These are phyloP conservation scores for Potorous gilbertii DNA, from an alignment of 2,797 vertebrate species.

Conservation along the genomic window DNA sequence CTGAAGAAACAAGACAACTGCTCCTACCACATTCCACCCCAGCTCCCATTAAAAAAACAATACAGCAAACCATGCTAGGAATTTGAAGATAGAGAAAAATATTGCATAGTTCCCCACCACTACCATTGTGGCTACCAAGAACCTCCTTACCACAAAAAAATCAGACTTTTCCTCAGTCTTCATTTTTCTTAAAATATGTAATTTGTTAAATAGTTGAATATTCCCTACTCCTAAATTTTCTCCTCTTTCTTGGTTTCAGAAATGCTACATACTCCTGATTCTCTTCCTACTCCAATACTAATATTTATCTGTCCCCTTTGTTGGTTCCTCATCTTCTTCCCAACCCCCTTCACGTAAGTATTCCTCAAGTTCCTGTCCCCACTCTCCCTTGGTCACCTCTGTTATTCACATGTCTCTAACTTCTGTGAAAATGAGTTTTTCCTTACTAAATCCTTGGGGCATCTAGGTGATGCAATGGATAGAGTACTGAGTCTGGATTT, in stretches of 20 bases:
- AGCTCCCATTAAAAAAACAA: background rate
- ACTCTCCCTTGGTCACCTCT: background rate
- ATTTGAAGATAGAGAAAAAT: background rate
- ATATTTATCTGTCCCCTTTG: background rate
- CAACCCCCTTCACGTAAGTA: background rate
- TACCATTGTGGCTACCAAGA: background rate
- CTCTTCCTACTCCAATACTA: background rate
- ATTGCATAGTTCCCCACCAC: background rate
- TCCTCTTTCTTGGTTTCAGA: background rate
- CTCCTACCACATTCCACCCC: background rate
- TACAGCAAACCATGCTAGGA: background rate
- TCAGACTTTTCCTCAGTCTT: background rate
- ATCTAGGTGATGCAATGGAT: background rate
- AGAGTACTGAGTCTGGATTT: background rate
- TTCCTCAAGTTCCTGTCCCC: background rate
- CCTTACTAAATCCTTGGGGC: background rate
- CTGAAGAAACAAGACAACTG: background rate
- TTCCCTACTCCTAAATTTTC: background rate
- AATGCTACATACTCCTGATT: background rate
- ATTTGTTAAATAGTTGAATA: background rate
- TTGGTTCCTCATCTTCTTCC: background rate
- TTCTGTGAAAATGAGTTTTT: background rate
- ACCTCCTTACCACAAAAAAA: background rate
- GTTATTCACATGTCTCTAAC: background rate
- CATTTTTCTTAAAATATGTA: background rate